Evolutionary conservation across 2,888 invertebrate genomes (phyloP).

Genomic region (Caenorhabditis plicata): DNA sequence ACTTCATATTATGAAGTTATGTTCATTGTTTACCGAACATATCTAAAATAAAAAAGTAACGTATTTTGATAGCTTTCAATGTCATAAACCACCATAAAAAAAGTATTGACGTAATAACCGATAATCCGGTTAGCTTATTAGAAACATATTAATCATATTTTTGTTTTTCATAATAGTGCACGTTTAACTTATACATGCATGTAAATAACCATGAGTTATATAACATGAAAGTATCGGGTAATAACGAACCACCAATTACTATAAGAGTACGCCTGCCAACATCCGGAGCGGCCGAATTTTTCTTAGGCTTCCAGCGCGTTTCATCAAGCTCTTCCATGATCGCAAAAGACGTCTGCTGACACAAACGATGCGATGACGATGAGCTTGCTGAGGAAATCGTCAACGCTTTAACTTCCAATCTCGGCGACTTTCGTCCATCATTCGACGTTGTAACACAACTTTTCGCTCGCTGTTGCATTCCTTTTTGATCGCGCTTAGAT

Average conservation of each 20-base stretch:
- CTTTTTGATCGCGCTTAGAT: slow-evolving; percentile 1
- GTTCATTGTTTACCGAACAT: too few species aligned
- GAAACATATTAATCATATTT: too few species aligned
- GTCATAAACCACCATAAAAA: too few species aligned
- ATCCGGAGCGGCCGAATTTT: slow-evolving; percentile 14
- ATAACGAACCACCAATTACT: slow-evolving; percentile 16
- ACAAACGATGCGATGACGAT: slow-evolving; percentile 6
- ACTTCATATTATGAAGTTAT: too few species aligned
- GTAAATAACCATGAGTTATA: too few species aligned
- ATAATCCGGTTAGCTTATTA: too few species aligned
- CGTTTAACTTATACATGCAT: neutral
- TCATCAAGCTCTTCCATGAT: slow-evolving; percentile 14
- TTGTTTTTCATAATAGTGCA: too few species aligned
- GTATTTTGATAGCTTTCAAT: too few species aligned
- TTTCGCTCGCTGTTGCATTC: slow-evolving; percentile 26
- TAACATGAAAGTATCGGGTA: too few species aligned
- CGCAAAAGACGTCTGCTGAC: slow-evolving; percentile 17
- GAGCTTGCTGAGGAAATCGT: slow-evolving; percentile 17
- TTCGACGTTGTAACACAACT: slow-evolving; percentile 16
- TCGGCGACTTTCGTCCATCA: slow-evolving; percentile 22
- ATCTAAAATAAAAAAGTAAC: too few species aligned
- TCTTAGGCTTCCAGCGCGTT: neutral
- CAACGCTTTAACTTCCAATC: slow-evolving; percentile 24
- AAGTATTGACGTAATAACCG: too few species aligned
- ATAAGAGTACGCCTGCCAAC: slow-evolving; percentile 19